These are phyloP conservation scores for Gymnogyps californianus DNA, from an alignment of 2,113 vertebrate genomes.

Conservation along the genomic window DNA sequence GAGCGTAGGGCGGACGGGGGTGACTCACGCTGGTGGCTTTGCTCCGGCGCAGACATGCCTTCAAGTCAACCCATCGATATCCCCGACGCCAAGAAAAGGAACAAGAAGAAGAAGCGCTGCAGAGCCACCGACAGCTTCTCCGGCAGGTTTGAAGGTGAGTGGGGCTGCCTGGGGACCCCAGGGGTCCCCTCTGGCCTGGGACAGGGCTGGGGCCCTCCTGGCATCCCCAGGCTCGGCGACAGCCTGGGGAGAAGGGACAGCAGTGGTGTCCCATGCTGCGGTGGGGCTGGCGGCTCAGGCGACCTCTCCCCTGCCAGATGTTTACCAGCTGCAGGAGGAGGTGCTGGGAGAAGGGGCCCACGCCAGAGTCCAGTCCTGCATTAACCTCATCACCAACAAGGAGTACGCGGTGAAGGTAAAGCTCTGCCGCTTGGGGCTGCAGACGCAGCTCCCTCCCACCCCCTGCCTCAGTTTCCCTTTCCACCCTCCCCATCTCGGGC, in stretches of 20 bases:
- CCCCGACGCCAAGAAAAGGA: slow-evolving; percentile 92
- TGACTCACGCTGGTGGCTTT: not conserved
- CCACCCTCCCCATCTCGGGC: accelerated
- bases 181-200: too few relatives aligned
- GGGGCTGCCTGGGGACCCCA: accelerated
- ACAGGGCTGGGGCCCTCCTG: not conserved
- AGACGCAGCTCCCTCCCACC: not conserved
- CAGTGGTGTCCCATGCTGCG: accelerated
- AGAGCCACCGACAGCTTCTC: slow-evolving; percentile 97
- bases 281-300: not conserved
- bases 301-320: slow-evolving; percentile 73
- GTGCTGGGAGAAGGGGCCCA: slow-evolving; percentile 94
- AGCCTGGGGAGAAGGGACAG: not conserved
- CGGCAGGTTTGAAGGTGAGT: slow-evolving; percentile 89
- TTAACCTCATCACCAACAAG: slow-evolving; percentile 95
- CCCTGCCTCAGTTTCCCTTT: not conserved
- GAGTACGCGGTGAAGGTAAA: slow-evolving; percentile 97
- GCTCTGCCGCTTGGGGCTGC: not conserved
- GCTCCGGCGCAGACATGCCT: slow-evolving; percentile 80
- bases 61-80: slow-evolving; percentile 95
- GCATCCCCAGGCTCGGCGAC: not conserved
- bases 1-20: accelerated
- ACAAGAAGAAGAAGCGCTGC: slow-evolving; percentile 98
- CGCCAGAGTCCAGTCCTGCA: slow-evolving; percentile 91
- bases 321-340: slow-evolving; percentile 95